These are phyloP conservation scores for Crossaster papposus DNA, from an alignment of 53 echinoderm and acorn worm genomes.

Conservation along the genomic window DNA sequence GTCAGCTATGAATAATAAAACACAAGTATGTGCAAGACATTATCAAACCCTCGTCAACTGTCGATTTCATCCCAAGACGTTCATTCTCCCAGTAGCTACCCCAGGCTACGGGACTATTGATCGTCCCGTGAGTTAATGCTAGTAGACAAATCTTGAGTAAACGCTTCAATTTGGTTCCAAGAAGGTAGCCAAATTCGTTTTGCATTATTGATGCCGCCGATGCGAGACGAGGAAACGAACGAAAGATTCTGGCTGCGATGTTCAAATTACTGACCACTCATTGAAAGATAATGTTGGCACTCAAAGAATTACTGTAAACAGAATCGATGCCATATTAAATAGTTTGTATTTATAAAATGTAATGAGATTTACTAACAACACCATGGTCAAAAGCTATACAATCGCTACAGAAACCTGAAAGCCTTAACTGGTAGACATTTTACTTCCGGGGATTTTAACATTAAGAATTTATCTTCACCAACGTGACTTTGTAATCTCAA, in stretches of 20 bases:
- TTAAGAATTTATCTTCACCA: too few species aligned
- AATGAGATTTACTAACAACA: background rate
- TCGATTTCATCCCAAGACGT: background rate
- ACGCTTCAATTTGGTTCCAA: background rate
- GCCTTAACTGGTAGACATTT: too few species aligned
- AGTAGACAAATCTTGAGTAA: background rate
- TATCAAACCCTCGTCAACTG: background rate
- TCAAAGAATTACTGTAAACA: background rate
- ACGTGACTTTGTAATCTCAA: too few species aligned
- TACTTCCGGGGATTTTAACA: too few species aligned
- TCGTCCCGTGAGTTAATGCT: background rate
- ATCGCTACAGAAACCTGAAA: too few species aligned
- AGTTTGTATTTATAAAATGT: background rate
- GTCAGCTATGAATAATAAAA: too few species aligned
- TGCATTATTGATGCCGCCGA: slow-evolving; percentile 6
- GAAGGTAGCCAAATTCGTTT: slow-evolving; percentile 4
- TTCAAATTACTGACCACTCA: background rate
- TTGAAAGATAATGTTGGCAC: slow-evolving; percentile 1
- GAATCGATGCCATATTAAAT: background rate
- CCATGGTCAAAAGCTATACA: too few species aligned
- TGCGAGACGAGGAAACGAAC: background rate
- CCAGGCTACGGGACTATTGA: background rate
- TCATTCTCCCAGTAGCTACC: background rate
- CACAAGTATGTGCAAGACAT: too few species aligned
- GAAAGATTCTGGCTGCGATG: background rate